These are phyloP conservation scores for Chironomus tentans DNA, from an alignment of 2,888 invertebrate species.

Conservation along the genomic window DNA sequence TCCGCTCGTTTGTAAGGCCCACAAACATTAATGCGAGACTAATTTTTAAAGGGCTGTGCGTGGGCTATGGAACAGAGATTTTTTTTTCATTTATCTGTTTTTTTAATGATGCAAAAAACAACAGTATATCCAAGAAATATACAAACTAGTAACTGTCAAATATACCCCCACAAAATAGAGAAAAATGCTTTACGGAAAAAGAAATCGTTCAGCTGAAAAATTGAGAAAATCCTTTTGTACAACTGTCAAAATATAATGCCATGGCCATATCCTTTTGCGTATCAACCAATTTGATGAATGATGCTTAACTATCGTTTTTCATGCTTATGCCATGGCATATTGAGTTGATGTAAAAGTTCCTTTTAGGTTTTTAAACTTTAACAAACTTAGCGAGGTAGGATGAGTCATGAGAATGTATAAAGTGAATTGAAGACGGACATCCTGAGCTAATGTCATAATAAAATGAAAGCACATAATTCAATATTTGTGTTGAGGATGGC, in stretches of 20 bases:
- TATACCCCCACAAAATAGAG: no score
- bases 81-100: no score
- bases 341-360: not conserved
- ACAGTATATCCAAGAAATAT: no score
- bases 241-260: not conserved
- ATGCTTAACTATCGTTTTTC: not conserved
- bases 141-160: no score
- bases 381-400: not conserved
- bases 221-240: not conserved
- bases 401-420: not conserved
- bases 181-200: no score
- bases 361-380: not conserved
- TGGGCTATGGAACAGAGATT: no score
- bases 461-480: not conserved
- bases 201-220: not conserved
- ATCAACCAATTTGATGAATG: not conserved
- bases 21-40: no score
- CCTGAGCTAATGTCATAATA: not conserved
- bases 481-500: not conserved
- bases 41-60: no score
- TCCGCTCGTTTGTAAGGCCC: no score
- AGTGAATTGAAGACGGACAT: not conserved
- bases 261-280: not conserved
- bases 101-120: no score
- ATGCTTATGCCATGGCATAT: not conserved